Conservation (phyloP, 2,113 vertebrate species). For the Heterocephalus glaber region DNA sequence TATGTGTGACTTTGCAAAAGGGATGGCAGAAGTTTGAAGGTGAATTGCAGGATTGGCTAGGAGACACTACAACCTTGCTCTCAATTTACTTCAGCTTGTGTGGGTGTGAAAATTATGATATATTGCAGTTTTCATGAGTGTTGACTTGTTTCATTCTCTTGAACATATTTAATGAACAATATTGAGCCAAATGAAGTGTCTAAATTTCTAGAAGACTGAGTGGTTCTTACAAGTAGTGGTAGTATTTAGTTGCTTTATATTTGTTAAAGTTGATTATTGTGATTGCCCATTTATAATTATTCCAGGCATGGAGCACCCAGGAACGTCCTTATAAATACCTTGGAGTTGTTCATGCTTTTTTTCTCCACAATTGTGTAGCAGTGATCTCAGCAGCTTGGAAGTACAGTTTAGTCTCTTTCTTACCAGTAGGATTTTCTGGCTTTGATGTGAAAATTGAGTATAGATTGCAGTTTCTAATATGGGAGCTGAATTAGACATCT, state of each 20-base stretch:
- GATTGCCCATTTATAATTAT: background rate
- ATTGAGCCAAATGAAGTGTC: background rate
- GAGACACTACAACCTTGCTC: rapidly evolving
- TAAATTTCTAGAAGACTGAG: background rate
- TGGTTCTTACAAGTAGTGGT: background rate
- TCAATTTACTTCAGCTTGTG: background rate
- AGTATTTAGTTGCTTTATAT: background rate
- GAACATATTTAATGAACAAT: background rate
- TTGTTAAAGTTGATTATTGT: background rate
- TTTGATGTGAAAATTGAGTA: background rate
- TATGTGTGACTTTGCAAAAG: background rate
- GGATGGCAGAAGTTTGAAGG: background rate
- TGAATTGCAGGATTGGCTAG: background rate
- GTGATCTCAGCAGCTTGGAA: background rate
- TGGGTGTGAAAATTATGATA: background rate
- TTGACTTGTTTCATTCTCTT: background rate
- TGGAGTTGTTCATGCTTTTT: background rate
- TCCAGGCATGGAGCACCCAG: background rate
- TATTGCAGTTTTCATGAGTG: background rate
- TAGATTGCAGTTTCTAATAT: background rate
- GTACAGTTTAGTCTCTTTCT: background rate
- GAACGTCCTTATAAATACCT: background rate
- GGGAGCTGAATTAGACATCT: background rate
- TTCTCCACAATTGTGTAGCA: no score
- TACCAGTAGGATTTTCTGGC: background rate